These are phyloP conservation scores for Salpingus planirostris DNA, from an alignment of 2,888 invertebrate species.

Conservation along the genomic window DNA sequence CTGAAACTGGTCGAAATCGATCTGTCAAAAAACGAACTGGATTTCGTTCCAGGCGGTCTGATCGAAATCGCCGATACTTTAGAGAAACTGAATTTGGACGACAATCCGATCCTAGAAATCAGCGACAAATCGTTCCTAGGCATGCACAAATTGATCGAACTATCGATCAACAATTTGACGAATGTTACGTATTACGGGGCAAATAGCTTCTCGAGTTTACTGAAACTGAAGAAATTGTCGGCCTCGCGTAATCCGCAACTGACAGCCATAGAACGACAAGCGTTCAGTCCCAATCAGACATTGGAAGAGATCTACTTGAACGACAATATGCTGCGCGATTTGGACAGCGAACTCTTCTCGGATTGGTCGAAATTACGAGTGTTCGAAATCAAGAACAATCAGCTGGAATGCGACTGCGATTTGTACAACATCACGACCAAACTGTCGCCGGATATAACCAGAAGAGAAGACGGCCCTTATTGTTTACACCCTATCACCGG, in stretches of 20 bases:
- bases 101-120: constrained; percentile 51
- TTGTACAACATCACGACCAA: constrained; percentile 34
- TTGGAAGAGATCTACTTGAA: constrained; percentile 54
- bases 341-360: constrained; percentile 47
- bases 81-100: constrained; percentile 51
- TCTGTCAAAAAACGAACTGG: constrained; percentile 52
- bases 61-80: constrained; percentile 47
- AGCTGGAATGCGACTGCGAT: constrained; percentile 56
- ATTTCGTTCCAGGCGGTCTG: constrained; percentile 50
- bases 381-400: constrained; percentile 54
- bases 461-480: constrained; percentile 26
- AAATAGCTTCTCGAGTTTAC: constrained; percentile 30
- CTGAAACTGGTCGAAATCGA: constrained; percentile 49
- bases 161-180: constrained; percentile 54
- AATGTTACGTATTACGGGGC: constrained; percentile 45
- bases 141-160: constrained; percentile 45
- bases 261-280: constrained; percentile 48
- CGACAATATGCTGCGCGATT: constrained; percentile 49
- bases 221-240: constrained; percentile 27
- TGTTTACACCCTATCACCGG: constrained; percentile 28
- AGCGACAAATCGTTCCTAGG: constrained; percentile 52
- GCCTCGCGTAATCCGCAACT: constrained; percentile 29
- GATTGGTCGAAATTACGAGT: constrained; percentile 48
- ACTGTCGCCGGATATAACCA: constrained; percentile 24
- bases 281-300: constrained; percentile 46